Base-by-base conservation (phyloP, 1,140 invertebrate species). In the Cyclina sinensis region DNA sequence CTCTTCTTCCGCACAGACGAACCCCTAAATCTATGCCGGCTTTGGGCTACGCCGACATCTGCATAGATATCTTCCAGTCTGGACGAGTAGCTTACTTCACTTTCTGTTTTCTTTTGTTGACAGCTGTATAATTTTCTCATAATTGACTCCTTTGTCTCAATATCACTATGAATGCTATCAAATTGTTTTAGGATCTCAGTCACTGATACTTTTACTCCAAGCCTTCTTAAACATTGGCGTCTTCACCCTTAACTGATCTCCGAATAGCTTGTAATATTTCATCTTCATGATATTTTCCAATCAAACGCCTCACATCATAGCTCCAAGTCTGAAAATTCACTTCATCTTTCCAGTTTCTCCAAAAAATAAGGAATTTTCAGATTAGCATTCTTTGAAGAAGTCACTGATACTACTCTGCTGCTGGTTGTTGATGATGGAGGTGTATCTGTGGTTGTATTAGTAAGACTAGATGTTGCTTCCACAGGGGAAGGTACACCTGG, bases 271-370 rank as follows among this genome's bases (percentile, higher is more conserved):
- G 30, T 35, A 84, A 37, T 39, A 84, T 73, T 54, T 62, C 43
- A 35, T 84, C 43, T 32, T n/a, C 24, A 37, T 43, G 68, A 16
- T 24, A 21, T 11, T 54, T 51, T 32, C 30, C 81, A 21, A 65
- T 16, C 30, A 82, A 68, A 73, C 32, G 39, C 35, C 51, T 16
- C 16, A 84, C 57, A 51, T 84, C 62, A 73, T 35, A 82, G n/a
- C 65, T 82, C 9, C 24, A 84, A 43, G 48, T 65, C 39, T 24
- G 27, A 27, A 37, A 84, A 73, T n/a, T 68, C 4, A 73, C 81
- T 84, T 84, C 65, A 30, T 43, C 27, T 73, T 73, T 84, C 59
- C 51, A 30, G 7, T 39, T 73, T 73, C 81, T 21, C 65, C 81
- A 37, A 37, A 73, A 84, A 84, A 2, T 7, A 51, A 24, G 62